Percentiles rank a stretch among this genome's conserved stretches.
Evolutionary conservation across 2,888 invertebrate species (phyloP).

Genomic region (Pimpla rufipes): DNA sequence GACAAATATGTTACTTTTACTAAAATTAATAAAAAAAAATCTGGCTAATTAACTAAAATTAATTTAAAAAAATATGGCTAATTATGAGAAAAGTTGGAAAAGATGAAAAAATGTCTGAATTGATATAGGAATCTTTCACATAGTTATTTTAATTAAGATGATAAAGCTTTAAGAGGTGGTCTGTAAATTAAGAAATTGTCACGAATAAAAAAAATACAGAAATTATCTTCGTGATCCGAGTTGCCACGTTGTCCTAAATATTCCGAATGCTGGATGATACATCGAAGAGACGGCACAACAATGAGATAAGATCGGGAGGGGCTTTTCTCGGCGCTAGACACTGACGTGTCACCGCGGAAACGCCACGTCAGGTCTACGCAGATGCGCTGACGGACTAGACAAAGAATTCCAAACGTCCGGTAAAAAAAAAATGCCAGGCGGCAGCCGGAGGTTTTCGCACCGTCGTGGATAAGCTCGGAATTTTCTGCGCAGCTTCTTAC

Average conservation of each 20-base stretch:
- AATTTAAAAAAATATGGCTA: too few species aligned
- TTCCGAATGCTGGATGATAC: conserved; percentile 16
- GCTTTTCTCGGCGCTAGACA: conserved; percentile 22
- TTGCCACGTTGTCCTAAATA: background rate
- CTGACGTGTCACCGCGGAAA: conserved; percentile 46
- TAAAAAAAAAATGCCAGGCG: conserved; percentile 63
- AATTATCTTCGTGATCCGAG: background rate
- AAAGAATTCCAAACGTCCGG: conserved; percentile 75
- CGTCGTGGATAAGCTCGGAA: conserved; percentile 56
- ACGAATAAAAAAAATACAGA: background rate
- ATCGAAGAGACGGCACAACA: background rate
- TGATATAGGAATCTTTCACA: too few species aligned
- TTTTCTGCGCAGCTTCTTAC: conserved; percentile 66
- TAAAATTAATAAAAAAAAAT: too few species aligned
- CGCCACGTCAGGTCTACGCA: conserved; percentile 49
- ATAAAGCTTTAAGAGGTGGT: too few species aligned
- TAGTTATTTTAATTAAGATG: too few species aligned
- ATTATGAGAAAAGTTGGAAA: too few species aligned
- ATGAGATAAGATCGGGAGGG: background rate
- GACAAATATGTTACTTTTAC: too few species aligned
- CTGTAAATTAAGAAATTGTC: too few species aligned
- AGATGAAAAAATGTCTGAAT: too few species aligned
- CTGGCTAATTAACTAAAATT: too few species aligned
- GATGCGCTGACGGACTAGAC: conserved; percentile 63
- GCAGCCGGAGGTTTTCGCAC: conserved; percentile 50